phyloP scores from a whole-genome alignment of 2,113 vertebrate genomes.

The Danionella cerebrum region DNA sequence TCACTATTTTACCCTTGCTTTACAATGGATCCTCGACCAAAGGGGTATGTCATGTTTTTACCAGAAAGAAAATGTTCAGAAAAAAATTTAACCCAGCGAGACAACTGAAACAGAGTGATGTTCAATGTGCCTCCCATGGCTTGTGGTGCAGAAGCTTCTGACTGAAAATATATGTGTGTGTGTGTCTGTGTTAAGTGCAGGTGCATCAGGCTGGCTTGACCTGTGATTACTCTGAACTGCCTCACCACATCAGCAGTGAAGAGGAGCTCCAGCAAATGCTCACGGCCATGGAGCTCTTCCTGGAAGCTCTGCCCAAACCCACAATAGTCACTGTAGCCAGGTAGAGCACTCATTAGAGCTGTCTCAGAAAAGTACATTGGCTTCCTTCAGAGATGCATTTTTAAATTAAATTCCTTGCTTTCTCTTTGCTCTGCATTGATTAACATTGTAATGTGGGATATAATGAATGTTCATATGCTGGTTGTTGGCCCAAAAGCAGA shows the following conservation, averaged over 20 bases:
- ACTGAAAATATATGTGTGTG: background rate
- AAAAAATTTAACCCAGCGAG: too few species aligned
- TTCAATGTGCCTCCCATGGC: background rate
- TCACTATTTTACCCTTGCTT: too few species aligned
- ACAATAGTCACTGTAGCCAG: conserved; percentile 85
- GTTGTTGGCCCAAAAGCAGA: background rate
- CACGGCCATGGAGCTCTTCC: conserved; percentile 60
- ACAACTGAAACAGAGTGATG: background rate
- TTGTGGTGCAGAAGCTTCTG: background rate
- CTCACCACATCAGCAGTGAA: conserved; percentile 85
- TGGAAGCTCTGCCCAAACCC: conserved; percentile 75
- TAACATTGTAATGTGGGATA: background rate
- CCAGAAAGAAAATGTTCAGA: too few species aligned
- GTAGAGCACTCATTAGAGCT: conserved; percentile 49
- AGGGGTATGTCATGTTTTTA: too few species aligned
- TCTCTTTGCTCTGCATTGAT: background rate
- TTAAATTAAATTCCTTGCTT: background rate
- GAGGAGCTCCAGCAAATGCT: conserved; percentile 76
- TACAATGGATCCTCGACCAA: too few species aligned
- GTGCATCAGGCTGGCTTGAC: conserved; percentile 94
- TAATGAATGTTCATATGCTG: background rate
- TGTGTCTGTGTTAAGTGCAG: conserved; percentile 55
- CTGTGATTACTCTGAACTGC: conserved; percentile 87
- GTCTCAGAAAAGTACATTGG: background rate
- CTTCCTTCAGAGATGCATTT: background rate